Percentiles rank a stretch among this genome's conserved stretches.
phyloP scores from a whole-genome alignment of 2,888 invertebrate species.

The Taphrorychus bicolor region DNA sequence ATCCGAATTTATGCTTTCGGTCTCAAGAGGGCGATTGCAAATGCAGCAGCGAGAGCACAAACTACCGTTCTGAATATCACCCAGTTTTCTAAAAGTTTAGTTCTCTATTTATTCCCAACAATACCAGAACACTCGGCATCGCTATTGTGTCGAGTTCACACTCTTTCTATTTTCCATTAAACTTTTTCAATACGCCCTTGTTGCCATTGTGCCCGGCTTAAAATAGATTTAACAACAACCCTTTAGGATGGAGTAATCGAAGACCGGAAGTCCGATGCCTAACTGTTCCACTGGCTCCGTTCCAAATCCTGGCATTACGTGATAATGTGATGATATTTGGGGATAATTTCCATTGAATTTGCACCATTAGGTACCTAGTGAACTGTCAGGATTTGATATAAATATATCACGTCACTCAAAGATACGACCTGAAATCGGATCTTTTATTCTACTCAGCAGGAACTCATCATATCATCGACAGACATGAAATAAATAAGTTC shows the following conservation, averaged over 20 bases:
- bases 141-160: slow-evolving; percentile 31
- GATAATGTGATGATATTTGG: not conserved
- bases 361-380: not conserved
- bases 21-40: not conserved
- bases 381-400: not conserved
- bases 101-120: slow-evolving; percentile 29
- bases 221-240: slow-evolving; percentile 41
- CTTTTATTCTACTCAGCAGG: too few relatives aligned
- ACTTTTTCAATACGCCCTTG: slow-evolving; percentile 37
- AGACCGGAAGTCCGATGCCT: slow-evolving; percentile 41
- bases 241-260: slow-evolving; percentile 36
- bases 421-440: not conserved
- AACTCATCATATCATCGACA: too few relatives aligned
- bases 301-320: slow-evolving; percentile 45
- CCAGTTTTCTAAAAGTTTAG: slow-evolving; percentile 12
- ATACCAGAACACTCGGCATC: slow-evolving; percentile 22
- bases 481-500: too few relatives aligned
- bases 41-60: slow-evolving; percentile 1
- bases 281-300: slow-evolving; percentile 44
- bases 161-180: slow-evolving; percentile 39
- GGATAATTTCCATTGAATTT: not conserved
- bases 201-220: slow-evolving; percentile 35
- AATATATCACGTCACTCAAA: not conserved
- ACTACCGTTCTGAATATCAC: slow-evolving; percentile 10
- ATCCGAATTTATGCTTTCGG: not conserved